Base-by-base conservation (phyloP, 2,888 invertebrate species). In the Marasmarcha lunaedactyla region DNA sequence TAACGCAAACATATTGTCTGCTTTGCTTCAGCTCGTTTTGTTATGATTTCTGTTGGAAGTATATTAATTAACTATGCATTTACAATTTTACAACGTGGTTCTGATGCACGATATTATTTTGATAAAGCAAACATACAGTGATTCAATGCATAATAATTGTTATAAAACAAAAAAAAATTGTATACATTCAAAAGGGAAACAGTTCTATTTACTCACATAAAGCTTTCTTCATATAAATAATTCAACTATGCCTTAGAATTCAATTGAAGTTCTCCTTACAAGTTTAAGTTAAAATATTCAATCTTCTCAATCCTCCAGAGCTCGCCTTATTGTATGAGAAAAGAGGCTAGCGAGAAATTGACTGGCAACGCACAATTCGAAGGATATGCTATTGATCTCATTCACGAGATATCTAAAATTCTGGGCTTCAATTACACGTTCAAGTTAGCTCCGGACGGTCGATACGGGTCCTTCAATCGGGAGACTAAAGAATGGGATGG, bases 261-360 rank as follows among this genome's bases (percentile, higher is more conserved):
- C n/a, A 30, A 33, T 30, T 15, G 11, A 12, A 37, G 6, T 13
- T 39, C 34, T 34, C 26, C n/a, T 39, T 30, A 13, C 14, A 12
- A 20, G 20, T 20, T 20, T 20, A 20, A n/a, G 2, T 30, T 30
- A 30, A 14, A 37, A 12, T 35, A 12, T 11, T 50, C 41, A 46
- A 39, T 42, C 42, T 44, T 49, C 58, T 14, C 14, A 54, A 59
- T 59, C 57, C 59, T 55, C 51, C 52, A 98, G 96, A 97, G 97
- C 71, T 88, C 94, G 38, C 98, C 98, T 1, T 99, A 98, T 71
- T 93, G 95, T 56, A 98, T 98, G 96, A 84, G 93, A 48, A 96
- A 93, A 71, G 91, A 93, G 60, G 92, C 94, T 4, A 91, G 92
- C 54, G 90, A 91, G 54, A 90, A 91, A 46, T 83, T 96, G 38